Base-by-base conservation (phyloP, 2,113 vertebrate species). In the Equus quagga region DNA sequence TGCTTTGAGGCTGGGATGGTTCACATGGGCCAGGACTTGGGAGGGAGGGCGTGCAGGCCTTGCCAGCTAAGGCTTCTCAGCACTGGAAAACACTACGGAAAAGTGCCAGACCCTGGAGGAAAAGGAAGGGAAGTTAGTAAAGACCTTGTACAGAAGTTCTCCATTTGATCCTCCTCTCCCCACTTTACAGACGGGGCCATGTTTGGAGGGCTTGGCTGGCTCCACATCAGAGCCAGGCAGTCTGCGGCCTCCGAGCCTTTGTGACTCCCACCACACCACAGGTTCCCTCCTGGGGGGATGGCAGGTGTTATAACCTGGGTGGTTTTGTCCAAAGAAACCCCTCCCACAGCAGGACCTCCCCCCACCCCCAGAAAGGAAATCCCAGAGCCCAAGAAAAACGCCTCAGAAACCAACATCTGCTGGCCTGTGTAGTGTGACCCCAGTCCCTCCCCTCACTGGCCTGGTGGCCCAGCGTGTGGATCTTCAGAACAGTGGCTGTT, bases 381-480 rank as follows among this genome's bases (percentile, higher is more conserved):
- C 60, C 44, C 36, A 72, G 33, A 89, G 17, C 58, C 67, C 82
- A 69, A 23, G 18, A 41, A 6, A 41, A 79, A n/a, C 15, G 51
- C 31, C 65, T 84, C n/a, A 21, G 82, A 62, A 88, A 83, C 36
- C 41, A 41, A 41, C 44, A 62, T 31, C n/a, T n/a, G 58, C 65
- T 23, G 7, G 17, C 80, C 44, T 17, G 49, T 3, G 23, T 51
- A 12, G 4, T 2, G 26, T 10, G 11, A 24, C 28, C 64, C 1
- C 1, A 0, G 14, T 14, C 51, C 36, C 62, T 64, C 9, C 41
- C 17, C 1, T 31, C n/a, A 3, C 7, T 23, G 31, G 76, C n/a
- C 46, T 49, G 1, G 46, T 9, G 41, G 65, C 46, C 46, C 31
- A 9, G 46, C 33, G 54, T 28, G 12, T n/a, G 95, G 6, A 26